Evolutionary conservation across 2,797 vertebrate species (phyloP), one percentile per base, ranked within the genome.

Genomic region (Echiichthys vipera): DNA sequence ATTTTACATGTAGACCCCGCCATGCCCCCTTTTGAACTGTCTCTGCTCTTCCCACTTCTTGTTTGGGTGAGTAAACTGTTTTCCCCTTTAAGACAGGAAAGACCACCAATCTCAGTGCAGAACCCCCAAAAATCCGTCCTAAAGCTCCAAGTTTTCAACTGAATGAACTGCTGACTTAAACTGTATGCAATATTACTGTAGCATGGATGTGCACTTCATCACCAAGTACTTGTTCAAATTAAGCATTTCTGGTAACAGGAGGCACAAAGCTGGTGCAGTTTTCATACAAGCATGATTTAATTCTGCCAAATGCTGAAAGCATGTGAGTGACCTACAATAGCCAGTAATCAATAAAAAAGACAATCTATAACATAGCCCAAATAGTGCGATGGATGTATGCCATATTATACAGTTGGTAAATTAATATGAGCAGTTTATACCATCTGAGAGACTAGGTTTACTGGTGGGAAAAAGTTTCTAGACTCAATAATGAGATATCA

Each of bases 1-100:
- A 86, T 93, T 93, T 91, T 91, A 89, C 85, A 88, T 65, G 56
- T 17, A 37, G 58, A 71, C 71, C 43, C 27, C 10, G n/a, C 4
- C 22, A 6, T 50, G 42, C 24, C 22, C 42, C 62, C 62, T 64
- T 53, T 27, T 47, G 30, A 57, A 50, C 64, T 68, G 65, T 18
- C 37, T 47, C 18, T 56, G 27, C 43, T 40, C 54, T 40, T 50
- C 11, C 18, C 17, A 50, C 27, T 63, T 63, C 63, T 55, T 39
- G 51, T 68, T 71, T 45, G 32, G 47, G 65, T 13, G 58, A 76
- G 66, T 77, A 74, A 84, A 88, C 56, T 18, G 17, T 37, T 74
- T 70, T 63, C 57, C 37, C 29, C 43, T 72, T 68, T 39, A 30
- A 58, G 40, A 20, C 15, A 17, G 7, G 27, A 77, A 65, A 61